Base-by-base conservation (phyloP, 2,797 vertebrate genomes). In the Adrianichthys oophorus region DNA sequence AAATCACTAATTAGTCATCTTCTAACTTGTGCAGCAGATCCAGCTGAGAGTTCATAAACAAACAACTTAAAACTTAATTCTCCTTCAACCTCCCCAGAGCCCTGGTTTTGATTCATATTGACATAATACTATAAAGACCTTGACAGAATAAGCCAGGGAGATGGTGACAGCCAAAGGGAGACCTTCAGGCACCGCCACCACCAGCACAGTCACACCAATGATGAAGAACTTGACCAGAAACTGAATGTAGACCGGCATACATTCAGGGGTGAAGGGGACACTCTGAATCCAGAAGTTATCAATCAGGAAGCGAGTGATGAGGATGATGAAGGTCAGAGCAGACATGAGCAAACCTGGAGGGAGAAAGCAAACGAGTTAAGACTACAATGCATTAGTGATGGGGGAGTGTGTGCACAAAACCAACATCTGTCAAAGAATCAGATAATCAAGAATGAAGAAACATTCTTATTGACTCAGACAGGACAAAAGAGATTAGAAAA, bases 191-290 rank as follows among this genome's bases (percentile, higher is more conserved):
- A 99, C 97, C 0, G 97, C 97, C 12, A 99, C 97, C 75, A 99
- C 97, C 62, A 99, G 89, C 59, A 99, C 97, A 0, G 97, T 99
- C 56, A 99, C 96, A 1, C 97, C 97, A 3, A 99, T 99, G 88
- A 99, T 99, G 91, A 99, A 98, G 91, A 99, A 99, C 88, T 99
- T 99, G 75, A 99, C 97, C 43, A 98, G 87, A 86, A 96, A 99
- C 88, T 99, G 97, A 48, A 96, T 85, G 4, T 99, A 99, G 76
- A 99, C 86, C 1, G 97, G 95, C 0, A 91, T 85, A 84, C 97
- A 99, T 63, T 97, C 95, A 0, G 86, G 87, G 65, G 92, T 43
- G 94, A 94, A 98, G 0, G 91, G 87, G 41, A 94, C 91, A 53
- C 94, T 94, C 74, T 95, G 94, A 67, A 99, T 89, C 86, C 94